Evolutionary conservation across 2,113 vertebrate genomes (phyloP).

Genomic region (Hypanus sabinus): DNA sequence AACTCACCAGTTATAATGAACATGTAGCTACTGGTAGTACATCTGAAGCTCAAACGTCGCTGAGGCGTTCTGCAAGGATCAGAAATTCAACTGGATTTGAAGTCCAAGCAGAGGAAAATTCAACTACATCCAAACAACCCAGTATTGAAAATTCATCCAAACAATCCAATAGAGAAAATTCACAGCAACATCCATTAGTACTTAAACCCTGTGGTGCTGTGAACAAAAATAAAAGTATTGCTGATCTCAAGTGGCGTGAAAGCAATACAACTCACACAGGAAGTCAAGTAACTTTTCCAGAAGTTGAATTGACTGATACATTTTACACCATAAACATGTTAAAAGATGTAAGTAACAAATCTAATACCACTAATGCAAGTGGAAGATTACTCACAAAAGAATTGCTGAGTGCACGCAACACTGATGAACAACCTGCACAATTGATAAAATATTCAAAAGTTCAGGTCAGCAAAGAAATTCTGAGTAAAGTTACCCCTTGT

Average conservation of each 20-base stretch:
- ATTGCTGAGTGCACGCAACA: conserved; percentile 2
- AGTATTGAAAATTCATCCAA: not conserved
- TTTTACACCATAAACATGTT: conserved; percentile 20
- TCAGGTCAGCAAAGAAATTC: not conserved
- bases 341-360: conserved; percentile 38
- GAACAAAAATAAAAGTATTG: not conserved
- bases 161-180: not conserved
- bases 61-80: conserved; percentile 1
- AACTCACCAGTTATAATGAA: not conserved
- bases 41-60: not conserved
- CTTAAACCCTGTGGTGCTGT: not conserved
- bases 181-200: not conserved
- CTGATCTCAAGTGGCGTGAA: not conserved
- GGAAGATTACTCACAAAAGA: conserved; percentile 38
- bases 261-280: not conserved
- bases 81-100: not conserved
- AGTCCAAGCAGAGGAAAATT: not conserved
- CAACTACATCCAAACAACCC: not conserved
- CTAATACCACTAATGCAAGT: conserved; percentile 6
- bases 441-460: not conserved
- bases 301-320: conserved; percentile 36
- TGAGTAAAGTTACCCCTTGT: not conserved
- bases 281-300: not conserved
- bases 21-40: not conserved
- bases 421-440: not conserved